Evolutionary conservation across 2,113 vertebrate species (phyloP).

Genomic region (Forbesichthys agassizii): DNA sequence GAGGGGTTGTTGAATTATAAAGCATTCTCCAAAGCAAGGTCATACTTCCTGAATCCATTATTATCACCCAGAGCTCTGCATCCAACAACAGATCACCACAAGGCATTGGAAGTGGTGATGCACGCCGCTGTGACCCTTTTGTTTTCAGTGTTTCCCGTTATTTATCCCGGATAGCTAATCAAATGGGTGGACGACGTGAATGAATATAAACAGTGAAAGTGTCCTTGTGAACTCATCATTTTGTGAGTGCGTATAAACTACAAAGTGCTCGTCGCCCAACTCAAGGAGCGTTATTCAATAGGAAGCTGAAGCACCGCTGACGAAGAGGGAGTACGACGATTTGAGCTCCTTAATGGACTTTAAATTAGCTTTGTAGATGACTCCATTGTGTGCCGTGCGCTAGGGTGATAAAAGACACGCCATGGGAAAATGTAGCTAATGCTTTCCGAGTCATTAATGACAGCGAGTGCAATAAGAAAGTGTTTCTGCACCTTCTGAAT

Average conservation of each 20-base stretch:
- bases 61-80: slow-evolving; percentile 2
- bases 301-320: not conserved
- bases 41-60: slow-evolving; percentile 34
- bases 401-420: not conserved
- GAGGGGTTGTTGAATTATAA: slow-evolving; percentile 45
- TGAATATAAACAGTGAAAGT: slow-evolving; percentile 2
- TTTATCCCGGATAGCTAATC: slow-evolving; percentile 1
- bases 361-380: not conserved
- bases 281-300: not conserved
- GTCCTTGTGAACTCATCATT: not conserved
- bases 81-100: slow-evolving; percentile 27
- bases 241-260: not conserved
- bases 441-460: no score
- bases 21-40: slow-evolving; percentile 58
- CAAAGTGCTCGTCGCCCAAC: not conserved
- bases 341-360: not conserved
- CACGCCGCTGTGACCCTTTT: not conserved
- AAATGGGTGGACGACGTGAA: not conserved
- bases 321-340: not conserved
- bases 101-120: slow-evolving; percentile 13
- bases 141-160: slow-evolving; percentile 4
- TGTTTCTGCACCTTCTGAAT: not conserved
- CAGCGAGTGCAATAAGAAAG: no score
- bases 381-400: not conserved
- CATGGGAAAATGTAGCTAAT: no score